These are phyloP conservation scores for Zele albiditarsus DNA, from an alignment of 2,888 invertebrate species.

Conservation along the genomic window DNA sequence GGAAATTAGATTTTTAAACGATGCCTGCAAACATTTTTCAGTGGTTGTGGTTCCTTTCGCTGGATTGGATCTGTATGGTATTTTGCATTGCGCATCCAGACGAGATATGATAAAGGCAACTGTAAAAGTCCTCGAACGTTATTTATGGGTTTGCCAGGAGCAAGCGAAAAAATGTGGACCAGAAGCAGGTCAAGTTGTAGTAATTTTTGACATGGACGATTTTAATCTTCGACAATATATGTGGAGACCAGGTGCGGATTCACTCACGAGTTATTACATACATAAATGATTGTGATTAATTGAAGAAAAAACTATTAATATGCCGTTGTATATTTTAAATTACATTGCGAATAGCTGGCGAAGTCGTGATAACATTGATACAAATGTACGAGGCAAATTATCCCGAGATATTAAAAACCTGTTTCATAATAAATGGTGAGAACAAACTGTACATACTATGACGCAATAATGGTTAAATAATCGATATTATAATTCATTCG, in stretches of 20 bases:
- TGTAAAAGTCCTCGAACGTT: conserved; percentile 79
- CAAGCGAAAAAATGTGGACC: conserved; percentile 78
- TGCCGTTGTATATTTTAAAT: not conserved
- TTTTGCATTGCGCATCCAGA: conserved; percentile 82
- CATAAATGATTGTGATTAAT: not conserved
- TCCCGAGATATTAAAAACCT: conserved; percentile 90
- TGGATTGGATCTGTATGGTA: conserved; percentile 86
- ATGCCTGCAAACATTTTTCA: conserved; percentile 58
- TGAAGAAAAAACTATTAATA: not conserved
- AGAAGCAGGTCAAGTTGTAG: conserved; percentile 79
- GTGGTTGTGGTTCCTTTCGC: conserved; percentile 88
- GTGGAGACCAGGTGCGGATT: conserved; percentile 84
- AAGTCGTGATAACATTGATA: conserved; percentile 85
- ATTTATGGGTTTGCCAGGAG: conserved; percentile 77
- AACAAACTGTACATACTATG: conserved; percentile 30
- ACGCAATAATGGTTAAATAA: not conserved
- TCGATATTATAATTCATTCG: conserved; percentile 26
- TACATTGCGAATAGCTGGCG: conserved; percentile 77
- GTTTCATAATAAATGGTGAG: conserved; percentile 90
- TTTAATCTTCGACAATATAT: conserved; percentile 86
- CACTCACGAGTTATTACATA: not conserved
- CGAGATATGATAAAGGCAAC: conserved; percentile 84
- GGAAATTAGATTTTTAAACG: not conserved
- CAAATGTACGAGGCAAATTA: conserved; percentile 94
- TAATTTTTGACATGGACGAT: conserved; percentile 85